These are phyloP conservation scores for Lagodon rhomboides DNA, from an alignment of 2,797 vertebrate genomes.

Conservation along the genomic window DNA sequence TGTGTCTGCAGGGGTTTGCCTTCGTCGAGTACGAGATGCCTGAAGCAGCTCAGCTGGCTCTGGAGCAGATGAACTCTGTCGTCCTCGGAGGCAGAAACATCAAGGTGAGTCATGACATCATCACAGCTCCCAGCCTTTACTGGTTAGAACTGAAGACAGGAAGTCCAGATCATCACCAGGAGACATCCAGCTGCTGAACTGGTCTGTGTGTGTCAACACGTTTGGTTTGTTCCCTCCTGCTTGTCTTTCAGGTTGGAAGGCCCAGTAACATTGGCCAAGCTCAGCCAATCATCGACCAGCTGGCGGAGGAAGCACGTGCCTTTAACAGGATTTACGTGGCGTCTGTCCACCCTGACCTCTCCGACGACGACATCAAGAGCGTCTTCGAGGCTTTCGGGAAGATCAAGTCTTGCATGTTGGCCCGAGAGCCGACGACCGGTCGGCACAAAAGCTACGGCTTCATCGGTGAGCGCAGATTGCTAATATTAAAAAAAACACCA, in stretches of 20 bases:
- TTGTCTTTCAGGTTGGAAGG: constrained; percentile 88
- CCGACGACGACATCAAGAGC: constrained; percentile 94
- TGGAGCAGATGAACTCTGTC: constrained; percentile 97
- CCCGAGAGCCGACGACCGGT: constrained; percentile 92
- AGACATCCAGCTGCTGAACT: background rate
- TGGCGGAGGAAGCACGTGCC: constrained; percentile 94
- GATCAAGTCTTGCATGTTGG: constrained; percentile 93
- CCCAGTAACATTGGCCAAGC: constrained; percentile 96
- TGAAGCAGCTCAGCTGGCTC: constrained; percentile 92
- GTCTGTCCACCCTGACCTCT: constrained; percentile 94
- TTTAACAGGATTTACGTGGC: constrained; percentile 97
- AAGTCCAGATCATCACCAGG: no score
- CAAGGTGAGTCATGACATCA: constrained; percentile 84
- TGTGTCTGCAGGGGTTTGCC: constrained; percentile 90
- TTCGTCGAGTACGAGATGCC: constrained; percentile 96
- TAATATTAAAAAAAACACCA: background rate
- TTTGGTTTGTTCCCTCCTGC: background rate
- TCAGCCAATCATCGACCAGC: constrained; percentile 96
- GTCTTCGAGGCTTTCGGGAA: constrained; percentile 97
- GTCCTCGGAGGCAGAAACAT: constrained; percentile 95
- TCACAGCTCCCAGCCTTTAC: no score
- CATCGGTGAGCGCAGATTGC: constrained; percentile 87
- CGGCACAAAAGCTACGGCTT: constrained; percentile 96
- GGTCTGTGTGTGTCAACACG: background rate
- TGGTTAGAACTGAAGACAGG: no score